Evolutionary conservation across 2,797 vertebrate species (phyloP).

Genomic region (Poeciliopsis turneri): DNA sequence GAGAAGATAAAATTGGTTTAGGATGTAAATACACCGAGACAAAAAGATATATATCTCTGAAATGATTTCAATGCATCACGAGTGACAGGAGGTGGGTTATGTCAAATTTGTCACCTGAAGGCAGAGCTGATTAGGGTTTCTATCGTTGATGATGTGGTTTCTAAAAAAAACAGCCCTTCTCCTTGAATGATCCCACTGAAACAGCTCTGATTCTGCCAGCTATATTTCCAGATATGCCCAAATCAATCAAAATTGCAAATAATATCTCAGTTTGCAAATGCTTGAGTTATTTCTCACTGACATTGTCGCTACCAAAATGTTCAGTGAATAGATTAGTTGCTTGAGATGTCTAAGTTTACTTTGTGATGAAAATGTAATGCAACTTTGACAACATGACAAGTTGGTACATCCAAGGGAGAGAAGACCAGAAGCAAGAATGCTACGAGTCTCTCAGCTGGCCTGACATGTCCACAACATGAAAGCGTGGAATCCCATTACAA

Average conservation of each 20-base stretch:
- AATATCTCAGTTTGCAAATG: not conserved
- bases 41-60: not conserved
- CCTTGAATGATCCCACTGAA: not conserved
- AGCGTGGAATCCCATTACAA: not conserved
- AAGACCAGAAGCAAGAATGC: not conserved
- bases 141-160: slow-evolving; percentile 13
- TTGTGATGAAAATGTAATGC: not conserved
- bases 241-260: not conserved
- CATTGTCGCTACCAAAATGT: not conserved
- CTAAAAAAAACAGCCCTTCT: not conserved
- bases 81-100: slow-evolving; percentile 16
- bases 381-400: not conserved
- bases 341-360: not conserved
- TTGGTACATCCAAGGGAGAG: not conserved
- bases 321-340: not conserved
- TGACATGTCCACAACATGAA: too few relatives aligned
- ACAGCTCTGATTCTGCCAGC: not conserved
- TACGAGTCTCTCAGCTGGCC: not conserved
- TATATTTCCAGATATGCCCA: not conserved
- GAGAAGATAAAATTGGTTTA: slow-evolving; percentile 39
- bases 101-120: slow-evolving; percentile 15
- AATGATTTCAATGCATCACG: slow-evolving; percentile 12
- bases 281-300: not conserved
- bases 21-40: slow-evolving; percentile 6
- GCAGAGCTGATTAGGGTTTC: slow-evolving; percentile 18